Percentiles rank a stretch among this genome's conserved stretches.
Conservation (phyloP, 2,888 invertebrate genomes). For the Carabus problematicus region DNA sequence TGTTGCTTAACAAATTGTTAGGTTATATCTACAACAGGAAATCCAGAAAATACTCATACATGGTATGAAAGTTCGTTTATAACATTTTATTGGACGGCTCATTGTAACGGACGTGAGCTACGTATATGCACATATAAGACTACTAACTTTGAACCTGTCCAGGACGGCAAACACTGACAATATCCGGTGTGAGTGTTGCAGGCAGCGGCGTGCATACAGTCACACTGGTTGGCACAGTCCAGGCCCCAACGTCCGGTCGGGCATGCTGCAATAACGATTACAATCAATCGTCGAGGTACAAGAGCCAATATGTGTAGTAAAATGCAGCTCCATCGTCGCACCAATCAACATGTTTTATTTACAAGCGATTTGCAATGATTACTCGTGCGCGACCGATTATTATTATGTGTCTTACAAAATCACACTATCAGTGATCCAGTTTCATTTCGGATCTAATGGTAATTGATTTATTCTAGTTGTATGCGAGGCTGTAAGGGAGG, state of each 20-base stretch:
- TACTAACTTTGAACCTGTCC: too few relatives aligned
- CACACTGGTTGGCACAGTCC: not conserved
- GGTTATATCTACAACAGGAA: too few relatives aligned
- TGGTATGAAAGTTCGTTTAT: too few relatives aligned
- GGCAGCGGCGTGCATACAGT: not conserved
- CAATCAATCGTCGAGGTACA: not conserved
- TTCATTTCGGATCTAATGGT: too few relatives aligned
- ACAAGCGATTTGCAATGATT: not conserved
- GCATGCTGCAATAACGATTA: constrained; percentile 4
- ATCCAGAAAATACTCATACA: too few relatives aligned
- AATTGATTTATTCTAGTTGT: too few relatives aligned
- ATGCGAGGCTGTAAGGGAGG: too few relatives aligned
- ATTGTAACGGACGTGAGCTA: too few relatives aligned
- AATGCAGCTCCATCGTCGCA: too few relatives aligned
- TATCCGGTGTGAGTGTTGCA: constrained; percentile 9
- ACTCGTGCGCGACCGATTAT: constrained; percentile 1
- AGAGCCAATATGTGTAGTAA: not conserved
- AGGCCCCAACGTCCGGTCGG: constrained; percentile 5
- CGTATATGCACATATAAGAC: too few relatives aligned
- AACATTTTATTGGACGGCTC: too few relatives aligned
- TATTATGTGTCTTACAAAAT: not conserved
- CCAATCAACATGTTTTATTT: not conserved
- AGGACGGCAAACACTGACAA: not conserved
- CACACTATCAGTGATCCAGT: not conserved
- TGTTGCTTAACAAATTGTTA: too few relatives aligned